Base-by-base conservation (phyloP, 1,140 invertebrate genomes). In the Helicoverpa zea region DNA sequence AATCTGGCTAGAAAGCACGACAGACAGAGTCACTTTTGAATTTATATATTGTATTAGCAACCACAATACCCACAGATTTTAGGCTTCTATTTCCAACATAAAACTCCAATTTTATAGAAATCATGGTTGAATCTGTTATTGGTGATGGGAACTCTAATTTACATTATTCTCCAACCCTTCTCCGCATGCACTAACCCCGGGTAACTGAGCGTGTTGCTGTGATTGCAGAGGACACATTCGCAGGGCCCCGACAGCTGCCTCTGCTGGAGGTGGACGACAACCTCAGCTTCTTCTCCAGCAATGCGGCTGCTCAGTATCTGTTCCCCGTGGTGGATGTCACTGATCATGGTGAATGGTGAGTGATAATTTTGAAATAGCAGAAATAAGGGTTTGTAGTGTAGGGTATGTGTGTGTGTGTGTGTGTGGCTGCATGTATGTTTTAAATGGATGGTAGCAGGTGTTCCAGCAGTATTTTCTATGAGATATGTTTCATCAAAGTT, bases 251-350 rank as follows among this genome's bases (percentile, higher is more conserved):
- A 52, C 74, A 80, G 59, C 86, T 95, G 47, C 94, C 95, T 0
- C 77, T 92, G 5, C 84, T 95, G 63, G 89, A 92, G 78, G 91
- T 94, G 3, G 89, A 93, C 68, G 90, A 90, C 0, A 86, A 91
- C 54, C 79, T 95, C 10, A 83, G 74, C 5, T 94, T 95, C 86
- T 95, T 95, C 85, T 94, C 93, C 30, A 94, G 91, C 74, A 95
- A 95, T 86, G 94, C 95, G 0, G 94, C 94, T 0, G 81, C 84
- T 4, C 89, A 92, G 72, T 95, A 92, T 75, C 79, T 95, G 16
- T 91, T 94, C 75, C 91, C 95, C 1, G 78, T 90, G 0, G 54
- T 92, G 59, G 90, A 94, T 75, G 52, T 92, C 29, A 87, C 90
- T 14, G 80, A 89, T 30, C 87, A 93, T 84, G 85, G 89, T 29